Base-by-base conservation (phyloP, 2,797 vertebrate species). In the Argya squamiceps region DNA sequence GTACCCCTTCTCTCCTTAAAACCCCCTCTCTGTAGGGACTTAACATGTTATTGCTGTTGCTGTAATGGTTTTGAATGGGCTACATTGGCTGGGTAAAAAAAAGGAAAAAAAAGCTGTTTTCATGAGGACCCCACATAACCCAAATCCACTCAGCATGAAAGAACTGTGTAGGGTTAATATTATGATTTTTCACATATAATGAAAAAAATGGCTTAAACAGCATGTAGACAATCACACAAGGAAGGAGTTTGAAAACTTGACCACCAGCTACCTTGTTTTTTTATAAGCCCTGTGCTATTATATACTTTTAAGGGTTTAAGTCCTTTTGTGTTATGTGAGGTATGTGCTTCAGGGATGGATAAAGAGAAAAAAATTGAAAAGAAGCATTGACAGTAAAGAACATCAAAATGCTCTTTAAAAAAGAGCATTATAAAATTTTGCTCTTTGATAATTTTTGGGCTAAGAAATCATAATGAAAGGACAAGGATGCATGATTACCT, bases 401-500 rank as follows among this genome's bases (percentile, higher is more conserved):
- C 65, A 90, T 84, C 6, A 93, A 93, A 94, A 95, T 56, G 20
- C 16, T 78, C 58, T 63, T 70, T 43, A 2, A 23, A 63, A 70
- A 56, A 56, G 22, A 70, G 22, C 65, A 56, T 70, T 63, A 49
- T 80, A 82, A 97, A 88, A 75, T 73, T 47, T 68, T 69, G 4
- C 12, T 83, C 94, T 97, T 96, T 93, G 95, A 96, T 93, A 94
- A 91, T 56, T 68, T 89, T 91, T 50, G 32, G 53, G 21, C 58
- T 77, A 67, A 79, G 71, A 87, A 94, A 81, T 83, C 73, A 15
- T 68, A 89, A 91, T 89, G 81, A 95, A 95, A 96, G 85, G 60
- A 93, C 82, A 85, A 91, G 44, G 78, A 37, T 52, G 32, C 41
- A 52, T 58, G 85, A 95, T 89, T 93, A 91, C 47, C 67, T 96